Conservation (phyloP, 2,888 invertebrate genomes). For the Hetaerina titia region DNA sequence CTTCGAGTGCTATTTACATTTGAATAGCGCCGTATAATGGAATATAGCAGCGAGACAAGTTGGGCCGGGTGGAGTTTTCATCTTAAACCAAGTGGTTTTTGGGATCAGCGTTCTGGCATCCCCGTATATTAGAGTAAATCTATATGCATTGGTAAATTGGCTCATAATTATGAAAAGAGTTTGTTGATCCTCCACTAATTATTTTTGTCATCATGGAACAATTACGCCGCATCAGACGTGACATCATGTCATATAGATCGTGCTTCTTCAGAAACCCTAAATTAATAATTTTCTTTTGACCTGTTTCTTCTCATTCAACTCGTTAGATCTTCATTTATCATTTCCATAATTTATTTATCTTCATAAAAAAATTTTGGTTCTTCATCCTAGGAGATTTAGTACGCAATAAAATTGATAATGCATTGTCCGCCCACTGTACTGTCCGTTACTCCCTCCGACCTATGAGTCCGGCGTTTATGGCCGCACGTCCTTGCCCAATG, state of each 20-base stretch:
- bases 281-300: neutral
- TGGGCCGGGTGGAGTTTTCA: neutral
- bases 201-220: too few species aligned
- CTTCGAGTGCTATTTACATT: neutral
- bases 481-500: slow-evolving; percentile 31
- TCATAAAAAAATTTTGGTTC: neutral
- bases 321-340: neutral
- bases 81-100: neutral
- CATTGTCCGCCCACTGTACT: neutral
- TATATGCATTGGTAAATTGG: too few species aligned
- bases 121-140: too few species aligned
- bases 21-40: neutral
- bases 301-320: neutral
- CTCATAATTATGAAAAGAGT: too few species aligned
- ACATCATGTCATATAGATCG: too few species aligned
- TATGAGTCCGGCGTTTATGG: slow-evolving; percentile 7
- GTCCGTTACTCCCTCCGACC: neutral
- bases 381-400: neutral
- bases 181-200: too few species aligned
- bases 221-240: too few species aligned
- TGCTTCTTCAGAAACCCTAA: neutral
- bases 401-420: neutral
- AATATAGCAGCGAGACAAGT: neutral
- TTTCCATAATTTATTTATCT: neutral
- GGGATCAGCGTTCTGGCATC: neutral